Conservation (phyloP, 2,888 invertebrate species). For the Corythucha ciliata region DNA sequence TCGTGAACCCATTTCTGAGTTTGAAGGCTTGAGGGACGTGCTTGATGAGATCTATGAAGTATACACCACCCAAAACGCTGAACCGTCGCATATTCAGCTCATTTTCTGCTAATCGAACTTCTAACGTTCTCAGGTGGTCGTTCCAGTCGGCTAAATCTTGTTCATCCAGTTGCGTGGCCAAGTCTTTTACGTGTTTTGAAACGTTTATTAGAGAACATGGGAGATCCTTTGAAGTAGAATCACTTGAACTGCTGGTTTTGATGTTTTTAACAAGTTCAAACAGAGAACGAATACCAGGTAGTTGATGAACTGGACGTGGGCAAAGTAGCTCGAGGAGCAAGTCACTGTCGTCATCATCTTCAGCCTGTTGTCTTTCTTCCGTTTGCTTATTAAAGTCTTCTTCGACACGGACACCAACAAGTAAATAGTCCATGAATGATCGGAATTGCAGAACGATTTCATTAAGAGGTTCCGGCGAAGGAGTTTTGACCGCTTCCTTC, state of each 20-base stretch:
- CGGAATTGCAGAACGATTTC: slow-evolving; percentile 12
- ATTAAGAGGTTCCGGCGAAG: slow-evolving; percentile 20
- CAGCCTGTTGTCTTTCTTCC: not conserved
- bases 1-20: slow-evolving; percentile 28
- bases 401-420: slow-evolving; percentile 1
- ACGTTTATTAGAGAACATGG: too few relatives aligned
- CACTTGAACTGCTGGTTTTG: too few relatives aligned
- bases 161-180: slow-evolving; percentile 20
- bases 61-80: slow-evolving; percentile 65
- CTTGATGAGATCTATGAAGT: slow-evolving; percentile 59
- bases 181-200: slow-evolving; percentile 12
- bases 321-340: slow-evolving; percentile 19
- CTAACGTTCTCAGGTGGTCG: slow-evolving; percentile 16
- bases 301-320: too few relatives aligned
- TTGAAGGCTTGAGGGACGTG: slow-evolving; percentile 63
- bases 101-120: slow-evolving; percentile 16
- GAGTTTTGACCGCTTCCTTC: slow-evolving; percentile 20
- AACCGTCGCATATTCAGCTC: slow-evolving; percentile 60
- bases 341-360: slow-evolving; percentile 1
- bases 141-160: slow-evolving; percentile 15
- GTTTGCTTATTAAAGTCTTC: not conserved
- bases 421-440: slow-evolving; percentile 5
- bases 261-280: slow-evolving; percentile 17
- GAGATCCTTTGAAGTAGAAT: too few relatives aligned
- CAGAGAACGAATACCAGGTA: slow-evolving; percentile 12